Conservation (phyloP, 2,888 invertebrate species). For the Pheosia tremula region DNA sequence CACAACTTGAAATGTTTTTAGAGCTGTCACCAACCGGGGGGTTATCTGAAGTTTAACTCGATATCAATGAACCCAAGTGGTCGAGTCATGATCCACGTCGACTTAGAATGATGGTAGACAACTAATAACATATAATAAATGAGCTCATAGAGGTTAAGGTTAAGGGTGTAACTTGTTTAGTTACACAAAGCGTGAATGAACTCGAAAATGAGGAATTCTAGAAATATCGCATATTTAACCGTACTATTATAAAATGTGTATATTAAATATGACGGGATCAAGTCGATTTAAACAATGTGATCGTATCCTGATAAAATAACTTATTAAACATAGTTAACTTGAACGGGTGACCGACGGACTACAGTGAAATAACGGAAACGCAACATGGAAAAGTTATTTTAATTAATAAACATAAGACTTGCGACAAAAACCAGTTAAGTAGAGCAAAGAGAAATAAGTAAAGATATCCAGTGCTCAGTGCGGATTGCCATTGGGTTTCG, state of each 20-base stretch:
- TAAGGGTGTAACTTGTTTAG: not conserved
- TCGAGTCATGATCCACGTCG: slow-evolving; percentile 21
- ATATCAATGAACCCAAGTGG: slow-evolving; percentile 19
- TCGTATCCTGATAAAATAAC: no score
- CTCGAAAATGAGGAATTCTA: no score
- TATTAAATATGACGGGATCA: no score
- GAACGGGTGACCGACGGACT: not conserved
- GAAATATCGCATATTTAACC: no score
- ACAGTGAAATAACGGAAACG: not conserved
- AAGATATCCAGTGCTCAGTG: not conserved
- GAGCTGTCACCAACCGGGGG: slow-evolving; percentile 11
- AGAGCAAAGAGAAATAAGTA: slow-evolving; percentile 20
- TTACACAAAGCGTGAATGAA: not conserved
- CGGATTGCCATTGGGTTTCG: not conserved
- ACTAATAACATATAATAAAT: not conserved
- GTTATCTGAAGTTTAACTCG: slow-evolving; percentile 26
- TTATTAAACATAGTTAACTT: no score
- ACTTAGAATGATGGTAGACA: not conserved
- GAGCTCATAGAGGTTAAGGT: not conserved
- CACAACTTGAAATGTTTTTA: slow-evolving; percentile 8
- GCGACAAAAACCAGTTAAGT: slow-evolving; percentile 27
- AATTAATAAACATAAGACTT: slow-evolving; percentile 27
- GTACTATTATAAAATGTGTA: no score
- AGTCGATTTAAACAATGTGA: no score
- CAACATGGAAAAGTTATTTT: slow-evolving; percentile 16